Base-by-base conservation (phyloP, 2,888 invertebrate species). In the Heliconius aoede region DNA sequence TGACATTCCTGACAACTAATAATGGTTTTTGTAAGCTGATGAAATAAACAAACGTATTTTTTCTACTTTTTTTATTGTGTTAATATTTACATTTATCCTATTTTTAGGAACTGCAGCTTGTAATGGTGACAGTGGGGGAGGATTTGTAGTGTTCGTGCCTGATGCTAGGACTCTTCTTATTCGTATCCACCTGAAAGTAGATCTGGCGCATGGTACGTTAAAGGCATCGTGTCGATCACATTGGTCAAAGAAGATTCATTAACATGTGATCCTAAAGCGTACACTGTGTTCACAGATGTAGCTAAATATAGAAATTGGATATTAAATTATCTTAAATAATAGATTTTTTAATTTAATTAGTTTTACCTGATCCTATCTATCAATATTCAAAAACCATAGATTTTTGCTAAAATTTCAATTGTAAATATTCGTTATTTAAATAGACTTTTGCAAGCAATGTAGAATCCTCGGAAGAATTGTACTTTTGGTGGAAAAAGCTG, bases 51-150 rank as follows among this genome's bases (percentile, higher is more conserved):
- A 3, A 55, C 9, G n/a, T n/a, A 46, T 36, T 36, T 36, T 36
- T 36, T 36, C 11, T 11, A 9, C 2, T n/a, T 36, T 36, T 36
- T 51, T 51, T 51, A 1, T 51, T 51, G 15, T 24, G 4, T 58
- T 11, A 58, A 13, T 58, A 24, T 24, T 24, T 13, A 55, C 8
- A n/a, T 58, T 58, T 24, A 26, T 26, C 4, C 3, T 32, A 7
- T 7, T 84, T 85, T 11, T 76, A 86, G 94, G 93, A 9, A 92
- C 89, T 1, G 92, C 93, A 75, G 92, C 92, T 5, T 95, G 95
- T 81, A 94, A 94, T 67, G 95, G 94, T 1, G 94, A 95, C 80
- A 94, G 94, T 73, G 95, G 95, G 3, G 93, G 94, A 61, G 95
- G 92, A 1, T 88, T 94, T 79, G 81, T 88, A n/a, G 85, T 95